Conservation (phyloP, 2,888 invertebrate genomes). For the Chrysolina oricalcia region DNA sequence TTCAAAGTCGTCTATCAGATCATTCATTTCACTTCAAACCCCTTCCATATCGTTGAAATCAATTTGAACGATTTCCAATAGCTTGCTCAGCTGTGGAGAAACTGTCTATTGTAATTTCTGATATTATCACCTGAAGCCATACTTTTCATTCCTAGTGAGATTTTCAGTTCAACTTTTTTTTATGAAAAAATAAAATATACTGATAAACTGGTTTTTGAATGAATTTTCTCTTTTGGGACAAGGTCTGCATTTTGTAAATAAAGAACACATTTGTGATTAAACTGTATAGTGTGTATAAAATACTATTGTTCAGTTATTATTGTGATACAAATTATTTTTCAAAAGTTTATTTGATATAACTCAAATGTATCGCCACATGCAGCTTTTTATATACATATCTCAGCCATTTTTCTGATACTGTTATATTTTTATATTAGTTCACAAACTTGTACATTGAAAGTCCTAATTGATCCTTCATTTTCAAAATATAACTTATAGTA, state of each 20-base stretch:
- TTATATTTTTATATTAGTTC: conserved; percentile 47
- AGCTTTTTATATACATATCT: conserved; percentile 48
- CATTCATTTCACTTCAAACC: no score
- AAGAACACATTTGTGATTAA: conserved; percentile 43
- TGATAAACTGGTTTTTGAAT: neutral
- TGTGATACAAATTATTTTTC: conserved; percentile 47
- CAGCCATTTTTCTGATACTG: conserved; percentile 46
- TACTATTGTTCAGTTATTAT: conserved; percentile 43
- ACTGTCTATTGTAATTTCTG: no score
- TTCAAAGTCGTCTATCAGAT: no score
- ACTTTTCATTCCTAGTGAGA: no score
- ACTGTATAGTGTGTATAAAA: conserved; percentile 47
- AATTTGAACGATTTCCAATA: no score
- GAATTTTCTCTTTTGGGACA: neutral
- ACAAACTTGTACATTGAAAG: conserved; percentile 41
- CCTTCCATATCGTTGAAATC: no score
- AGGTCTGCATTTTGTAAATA: conserved; percentile 38
- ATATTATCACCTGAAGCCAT: no score
- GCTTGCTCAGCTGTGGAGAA: no score
- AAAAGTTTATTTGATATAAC: conserved; percentile 17
- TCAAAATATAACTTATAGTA: conserved; percentile 23
- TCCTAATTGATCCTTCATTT: conserved; percentile 22
- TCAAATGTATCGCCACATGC: conserved; percentile 28
- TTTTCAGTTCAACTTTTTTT: no score
- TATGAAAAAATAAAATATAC: no score